Percentiles rank a stretch among this genome's conserved stretches.
Conservation (phyloP, 2,888 invertebrate species). For the Epinotia bilunana region DNA sequence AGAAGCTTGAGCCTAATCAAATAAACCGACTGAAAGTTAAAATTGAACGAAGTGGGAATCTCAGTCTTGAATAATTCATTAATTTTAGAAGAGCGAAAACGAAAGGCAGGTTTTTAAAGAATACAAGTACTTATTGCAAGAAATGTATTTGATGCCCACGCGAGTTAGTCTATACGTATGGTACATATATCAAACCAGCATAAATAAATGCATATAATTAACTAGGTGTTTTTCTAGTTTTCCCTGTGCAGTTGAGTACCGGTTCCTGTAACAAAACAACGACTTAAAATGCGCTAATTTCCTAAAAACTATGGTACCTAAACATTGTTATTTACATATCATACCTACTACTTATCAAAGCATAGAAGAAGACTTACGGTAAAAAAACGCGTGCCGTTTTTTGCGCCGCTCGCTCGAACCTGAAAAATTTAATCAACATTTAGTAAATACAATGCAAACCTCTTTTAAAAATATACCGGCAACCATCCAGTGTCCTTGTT, state of each 20-base stretch:
- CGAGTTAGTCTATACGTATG: neutral
- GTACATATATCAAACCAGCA: neutral
- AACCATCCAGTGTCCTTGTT: neutral
- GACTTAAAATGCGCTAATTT: neutral
- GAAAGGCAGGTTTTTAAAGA: constrained; percentile 45
- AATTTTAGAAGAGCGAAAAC: constrained; percentile 56
- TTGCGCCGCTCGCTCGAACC: constrained; percentile 34
- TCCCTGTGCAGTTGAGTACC: neutral
- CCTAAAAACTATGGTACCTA: neutral
- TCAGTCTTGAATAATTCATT: constrained; percentile 64
- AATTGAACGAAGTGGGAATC: constrained; percentile 62
- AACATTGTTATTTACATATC: neutral
- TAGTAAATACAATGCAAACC: constrained; percentile 18
- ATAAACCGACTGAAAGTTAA: constrained; percentile 64
- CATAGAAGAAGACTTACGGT: constrained; percentile 18
- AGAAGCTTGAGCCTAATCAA: constrained; percentile 65
- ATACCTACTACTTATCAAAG: too few species aligned
- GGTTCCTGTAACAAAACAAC: constrained; percentile 7
- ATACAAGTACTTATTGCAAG: constrained; percentile 30
- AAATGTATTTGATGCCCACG: neutral
- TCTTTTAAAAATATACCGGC: neutral
- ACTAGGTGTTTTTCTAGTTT: neutral
- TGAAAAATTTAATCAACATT: constrained; percentile 16
- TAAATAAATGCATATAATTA: constrained; percentile 7
- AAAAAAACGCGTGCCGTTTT: constrained; percentile 18